Base-by-base conservation (phyloP, 2,113 vertebrate genomes). In the Mirounga angustirostris region DNA sequence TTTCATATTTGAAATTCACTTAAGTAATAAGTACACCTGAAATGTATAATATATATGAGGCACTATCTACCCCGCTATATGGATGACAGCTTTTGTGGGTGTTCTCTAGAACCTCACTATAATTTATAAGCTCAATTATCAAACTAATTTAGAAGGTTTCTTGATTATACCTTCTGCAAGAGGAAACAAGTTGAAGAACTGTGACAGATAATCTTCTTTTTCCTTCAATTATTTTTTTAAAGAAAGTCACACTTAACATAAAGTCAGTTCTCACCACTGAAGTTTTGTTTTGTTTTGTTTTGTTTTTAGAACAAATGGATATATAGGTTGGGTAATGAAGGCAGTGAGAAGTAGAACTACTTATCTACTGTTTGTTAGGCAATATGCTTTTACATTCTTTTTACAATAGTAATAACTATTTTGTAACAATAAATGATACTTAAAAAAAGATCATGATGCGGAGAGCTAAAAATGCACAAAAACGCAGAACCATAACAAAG, bases 21-120 rank as follows among this genome's bases (percentile, higher is more conserved):
- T 59, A 90, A 92, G 61, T 88, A 89, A 52, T 67, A 85, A 88
- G 52, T 36, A 61, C 58, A 91, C 79, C 78, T 69, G 40, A 84
- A 88, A 84, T 52, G 59, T 52, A 58, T 67, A 83, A 16, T 69
- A 26, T 56, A 26, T 22, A 7, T 16, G 6, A 81, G 33, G 11
- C 0, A 58, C 4, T 26, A 28, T 71, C 59, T 73, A 24, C 11
- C 16, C 11, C 24, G 61, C 21, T 30, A 7, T 54, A 71, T 16
- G 19, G 14, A 71, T 85, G 83, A 15, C 19, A 81, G 52, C 1
- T 85, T 93, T 22, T 61, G 26, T 65, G 84, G 22, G 2, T 86
- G 22, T 96, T 91, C 79, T 22, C 10, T 94, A 80, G 52, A 95
- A 69, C 1, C 21, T 88, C 21, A 94, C 4, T 69, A 69, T 69